These are phyloP conservation scores for Chrysemys picta DNA, from an alignment of 2,113 vertebrate species.

Conservation along the genomic window DNA sequence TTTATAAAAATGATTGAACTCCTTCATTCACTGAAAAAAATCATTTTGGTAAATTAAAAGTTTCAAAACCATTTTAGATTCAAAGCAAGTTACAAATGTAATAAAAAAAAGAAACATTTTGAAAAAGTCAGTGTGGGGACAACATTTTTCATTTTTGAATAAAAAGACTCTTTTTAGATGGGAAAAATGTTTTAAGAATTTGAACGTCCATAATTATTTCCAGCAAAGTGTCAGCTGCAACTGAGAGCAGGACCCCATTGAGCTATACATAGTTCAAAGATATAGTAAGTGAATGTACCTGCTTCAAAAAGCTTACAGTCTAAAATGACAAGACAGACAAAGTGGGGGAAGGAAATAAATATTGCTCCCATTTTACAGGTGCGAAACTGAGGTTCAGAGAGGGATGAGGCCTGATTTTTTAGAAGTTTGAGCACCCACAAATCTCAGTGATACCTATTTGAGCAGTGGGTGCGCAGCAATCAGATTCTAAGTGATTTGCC, in stretches of 20 bases:
- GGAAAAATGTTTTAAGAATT: neutral
- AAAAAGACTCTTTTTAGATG: neutral
- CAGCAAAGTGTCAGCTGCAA: neutral
- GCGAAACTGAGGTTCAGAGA: neutral
- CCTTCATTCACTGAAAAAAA: neutral
- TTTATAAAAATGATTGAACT: neutral
- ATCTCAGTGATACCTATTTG: neutral
- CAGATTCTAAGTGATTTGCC: fast-evolving
- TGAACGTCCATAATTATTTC: neutral
- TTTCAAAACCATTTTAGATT: neutral
- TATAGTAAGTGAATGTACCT: neutral
- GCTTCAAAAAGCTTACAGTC: fast-evolving
- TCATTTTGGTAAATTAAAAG: neutral
- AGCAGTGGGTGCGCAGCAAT: neutral
- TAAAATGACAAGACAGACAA: neutral
- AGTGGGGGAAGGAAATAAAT: neutral
- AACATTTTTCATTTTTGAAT: neutral
- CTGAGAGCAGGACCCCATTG: neutral
- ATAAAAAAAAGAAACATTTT: neutral
- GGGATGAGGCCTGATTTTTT: neutral
- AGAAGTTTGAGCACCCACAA: neutral
- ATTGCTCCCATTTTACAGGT: neutral
- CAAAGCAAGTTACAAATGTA: neutral
- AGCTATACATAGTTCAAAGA: neutral
- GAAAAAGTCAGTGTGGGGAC: neutral